Conservation (phyloP, 2,888 invertebrate genomes). For the Himalopsyche kuldschensis region DNA sequence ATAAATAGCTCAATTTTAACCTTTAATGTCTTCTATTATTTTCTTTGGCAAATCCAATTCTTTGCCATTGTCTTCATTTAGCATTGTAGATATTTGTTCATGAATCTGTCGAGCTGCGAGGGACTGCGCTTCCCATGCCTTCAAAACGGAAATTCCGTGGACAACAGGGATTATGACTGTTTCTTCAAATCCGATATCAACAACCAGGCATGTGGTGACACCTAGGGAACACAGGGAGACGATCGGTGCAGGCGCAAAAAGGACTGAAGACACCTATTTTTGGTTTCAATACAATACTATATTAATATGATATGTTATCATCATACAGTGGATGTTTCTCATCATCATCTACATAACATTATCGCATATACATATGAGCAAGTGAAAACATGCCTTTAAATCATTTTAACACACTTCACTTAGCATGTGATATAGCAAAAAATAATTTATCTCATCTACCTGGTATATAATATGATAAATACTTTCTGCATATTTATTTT, state of each 20-base stretch:
- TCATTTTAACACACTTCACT: no score
- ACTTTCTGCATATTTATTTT: no score
- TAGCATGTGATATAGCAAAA: no score
- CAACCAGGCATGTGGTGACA: constrained; percentile 76
- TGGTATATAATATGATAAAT: no score
- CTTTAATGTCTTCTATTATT: constrained; percentile 76
- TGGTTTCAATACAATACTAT: constrained; percentile 15
- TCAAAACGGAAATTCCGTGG: constrained; percentile 83
- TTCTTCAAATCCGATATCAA: constrained; percentile 88
- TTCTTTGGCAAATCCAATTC: constrained; percentile 58
- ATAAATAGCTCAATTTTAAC: constrained; percentile 44
- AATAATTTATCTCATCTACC: no score
- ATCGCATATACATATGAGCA: no score
- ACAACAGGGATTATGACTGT: constrained; percentile 81
- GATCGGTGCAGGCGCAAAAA: constrained; percentile 85
- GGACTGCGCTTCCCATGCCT: constrained; percentile 81
- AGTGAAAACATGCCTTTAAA: no score
- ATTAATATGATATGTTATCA: neutral
- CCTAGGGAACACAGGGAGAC: constrained; percentile 83
- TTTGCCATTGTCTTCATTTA: constrained; percentile 53
- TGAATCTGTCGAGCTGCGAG: constrained; percentile 75
- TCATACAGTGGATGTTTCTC: no score
- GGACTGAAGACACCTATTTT: constrained; percentile 68
- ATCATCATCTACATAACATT: no score
- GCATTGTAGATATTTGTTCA: constrained; percentile 58